Evolutionary conservation across 1,140 invertebrate genomes (phyloP).

Genomic region (Tetramorium simillimum): DNA sequence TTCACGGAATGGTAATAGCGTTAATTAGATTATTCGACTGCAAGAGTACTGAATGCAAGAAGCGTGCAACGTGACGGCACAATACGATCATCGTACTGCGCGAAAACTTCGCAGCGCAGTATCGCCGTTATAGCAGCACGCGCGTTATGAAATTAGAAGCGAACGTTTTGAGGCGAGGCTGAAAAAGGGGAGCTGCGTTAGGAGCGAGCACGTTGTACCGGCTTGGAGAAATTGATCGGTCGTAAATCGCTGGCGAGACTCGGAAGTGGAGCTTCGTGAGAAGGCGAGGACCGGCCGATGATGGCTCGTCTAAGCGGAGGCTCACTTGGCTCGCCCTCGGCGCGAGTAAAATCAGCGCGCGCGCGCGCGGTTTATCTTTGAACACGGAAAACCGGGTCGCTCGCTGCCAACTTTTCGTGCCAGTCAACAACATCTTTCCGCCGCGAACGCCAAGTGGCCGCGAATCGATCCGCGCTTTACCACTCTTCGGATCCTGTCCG

Average conservation of each 20-base stretch:
- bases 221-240: background rate
- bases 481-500: background rate
- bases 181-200: background rate
- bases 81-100: background rate
- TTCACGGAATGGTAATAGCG: background rate
- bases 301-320: background rate
- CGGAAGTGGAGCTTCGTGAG: background rate
- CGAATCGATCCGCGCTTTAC: slow-evolving; percentile 10
- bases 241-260: background rate
- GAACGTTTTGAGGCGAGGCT: background rate
- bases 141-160: background rate
- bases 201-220: background rate
- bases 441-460: background rate
- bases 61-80: background rate
- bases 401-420: slow-evolving; percentile 41
- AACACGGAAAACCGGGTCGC: background rate
- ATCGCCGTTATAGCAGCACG: too few species aligned
- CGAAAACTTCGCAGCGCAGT: background rate
- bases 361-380: slow-evolving; percentile 39
- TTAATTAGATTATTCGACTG: background rate
- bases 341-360: slow-evolving; percentile 17
- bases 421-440: slow-evolving; percentile 22
- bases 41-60: background rate
- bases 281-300: background rate
- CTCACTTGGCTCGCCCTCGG: slow-evolving; percentile 18